These are phyloP conservation scores for Corythornis cristatus DNA, from an alignment of 2,113 vertebrate genomes.

Conservation along the genomic window DNA sequence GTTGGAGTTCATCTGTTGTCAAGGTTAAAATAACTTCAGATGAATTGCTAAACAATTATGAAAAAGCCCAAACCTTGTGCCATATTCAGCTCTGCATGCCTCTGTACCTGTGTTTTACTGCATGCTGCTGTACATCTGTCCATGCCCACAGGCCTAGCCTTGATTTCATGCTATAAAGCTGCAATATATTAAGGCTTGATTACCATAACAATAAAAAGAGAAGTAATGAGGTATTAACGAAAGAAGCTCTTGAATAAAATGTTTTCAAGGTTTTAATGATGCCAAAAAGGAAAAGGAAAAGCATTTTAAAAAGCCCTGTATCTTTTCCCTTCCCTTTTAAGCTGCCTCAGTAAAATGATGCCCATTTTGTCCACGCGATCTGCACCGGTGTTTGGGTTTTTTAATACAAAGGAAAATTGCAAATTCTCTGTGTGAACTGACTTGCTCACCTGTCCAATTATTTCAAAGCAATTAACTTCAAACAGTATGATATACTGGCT, in stretches of 20 bases:
- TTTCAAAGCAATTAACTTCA: constrained; percentile 71
- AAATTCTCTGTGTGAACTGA: constrained; percentile 54
- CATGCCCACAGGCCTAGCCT: constrained; percentile 71
- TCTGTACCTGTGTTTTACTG: constrained; percentile 58
- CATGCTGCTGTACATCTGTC: constrained; percentile 81
- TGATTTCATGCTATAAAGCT: constrained; percentile 47
- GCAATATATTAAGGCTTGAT: constrained; percentile 66
- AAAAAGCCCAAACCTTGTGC: constrained; percentile 6
- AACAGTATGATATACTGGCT: constrained; percentile 31
- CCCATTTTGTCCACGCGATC: not conserved
- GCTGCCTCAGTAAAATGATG: not conserved
- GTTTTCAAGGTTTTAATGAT: constrained; percentile 59
- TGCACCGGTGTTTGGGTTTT: not conserved
- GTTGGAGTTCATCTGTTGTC: constrained; percentile 65
- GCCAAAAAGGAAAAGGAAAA: constrained; percentile 32
- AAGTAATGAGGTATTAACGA: constrained; percentile 66
- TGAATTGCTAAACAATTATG: constrained; percentile 70
- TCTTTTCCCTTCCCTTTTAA: constrained; percentile 11
- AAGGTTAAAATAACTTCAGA: constrained; percentile 77
- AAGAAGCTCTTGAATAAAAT: constrained; percentile 60
- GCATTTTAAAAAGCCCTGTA: not conserved
- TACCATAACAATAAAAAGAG: constrained; percentile 70
- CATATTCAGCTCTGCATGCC: constrained; percentile 38
- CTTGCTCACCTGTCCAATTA: constrained; percentile 67
- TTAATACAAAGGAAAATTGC: constrained; percentile 29